These are phyloP conservation scores for Eleginops maclovinus DNA, from an alignment of 2,113 vertebrate species.

Conservation along the genomic window DNA sequence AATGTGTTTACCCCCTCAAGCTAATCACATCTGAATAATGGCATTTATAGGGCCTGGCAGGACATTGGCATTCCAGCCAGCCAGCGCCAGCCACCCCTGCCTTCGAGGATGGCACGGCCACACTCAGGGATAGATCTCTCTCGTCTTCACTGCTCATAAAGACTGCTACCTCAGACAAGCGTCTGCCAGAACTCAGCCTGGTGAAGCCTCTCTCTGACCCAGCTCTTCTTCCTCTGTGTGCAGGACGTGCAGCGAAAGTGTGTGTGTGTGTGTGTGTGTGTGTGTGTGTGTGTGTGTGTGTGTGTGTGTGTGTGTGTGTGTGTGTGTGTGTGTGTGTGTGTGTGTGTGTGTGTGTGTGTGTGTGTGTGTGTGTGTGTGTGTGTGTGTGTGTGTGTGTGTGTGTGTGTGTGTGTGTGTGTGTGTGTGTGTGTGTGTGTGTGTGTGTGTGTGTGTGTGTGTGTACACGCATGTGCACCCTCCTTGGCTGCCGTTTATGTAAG, in stretches of 20 bases:
- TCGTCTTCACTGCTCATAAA: slow-evolving; percentile 44
- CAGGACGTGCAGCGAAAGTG: slow-evolving; percentile 32
- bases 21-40: slow-evolving; percentile 69
- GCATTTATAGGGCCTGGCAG: slow-evolving; percentile 61
- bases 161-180: slow-evolving; percentile 36
- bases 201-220: slow-evolving; percentile 31
- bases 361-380: slow-evolving; percentile 60
- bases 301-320: slow-evolving; percentile 52
- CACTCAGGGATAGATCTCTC: slow-evolving; percentile 26
- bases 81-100: slow-evolving; percentile 26
- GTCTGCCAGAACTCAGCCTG: slow-evolving; percentile 25
- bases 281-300: slow-evolving; percentile 42
- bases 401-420: slow-evolving; percentile 39
- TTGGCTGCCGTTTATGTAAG: slow-evolving; percentile 75
- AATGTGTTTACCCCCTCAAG: slow-evolving; percentile 67
- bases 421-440: slow-evolving; percentile 48
- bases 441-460: slow-evolving; percentile 50
- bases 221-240: slow-evolving; percentile 12
- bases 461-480: slow-evolving; percentile 53
- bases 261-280: slow-evolving; percentile 49
- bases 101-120: slow-evolving; percentile 38
- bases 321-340: slow-evolving; percentile 53
- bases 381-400: slow-evolving; percentile 38
- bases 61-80: slow-evolving; percentile 44
- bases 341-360: slow-evolving; percentile 44